A percentile compares a stretch with the other conserved stretches of the same genome.
phyloP scores from a whole-genome alignment of 2,113 vertebrate genomes.

The Arvicanthis niloticus region DNA sequence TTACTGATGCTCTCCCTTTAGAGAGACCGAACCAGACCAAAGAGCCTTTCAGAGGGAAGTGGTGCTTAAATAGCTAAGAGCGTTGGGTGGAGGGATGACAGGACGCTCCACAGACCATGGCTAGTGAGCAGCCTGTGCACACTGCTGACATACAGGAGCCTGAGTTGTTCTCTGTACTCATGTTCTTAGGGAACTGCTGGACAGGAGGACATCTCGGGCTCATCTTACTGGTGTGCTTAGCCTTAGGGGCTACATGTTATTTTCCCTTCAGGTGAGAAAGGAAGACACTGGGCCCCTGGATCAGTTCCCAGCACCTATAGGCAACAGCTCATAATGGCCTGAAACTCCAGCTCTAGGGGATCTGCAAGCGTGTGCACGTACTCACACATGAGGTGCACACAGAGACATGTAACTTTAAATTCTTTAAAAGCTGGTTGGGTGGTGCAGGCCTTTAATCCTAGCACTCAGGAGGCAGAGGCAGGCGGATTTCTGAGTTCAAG shows the following conservation, averaged over 20 bases:
- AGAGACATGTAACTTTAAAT: background rate
- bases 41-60: no score
- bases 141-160: background rate
- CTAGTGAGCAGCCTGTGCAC: background rate
- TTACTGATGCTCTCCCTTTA: background rate
- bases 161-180: background rate
- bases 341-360: background rate
- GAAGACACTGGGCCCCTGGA: accelerated
- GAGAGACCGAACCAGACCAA: accelerated
- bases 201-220: background rate
- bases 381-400: background rate
- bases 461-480: background rate
- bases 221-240: background rate
- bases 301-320: background rate
- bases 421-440: background rate
- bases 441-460: background rate
- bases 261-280: background rate
- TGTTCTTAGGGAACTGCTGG: background rate
- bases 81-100: background rate
- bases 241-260: background rate
- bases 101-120: background rate
- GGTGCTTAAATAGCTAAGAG: accelerated
- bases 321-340: background rate
- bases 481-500: background rate
- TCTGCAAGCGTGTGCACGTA: background rate